phyloP scores from a whole-genome alignment of 92 coral and sea anemone species.

The Ricordea florida region DNA sequence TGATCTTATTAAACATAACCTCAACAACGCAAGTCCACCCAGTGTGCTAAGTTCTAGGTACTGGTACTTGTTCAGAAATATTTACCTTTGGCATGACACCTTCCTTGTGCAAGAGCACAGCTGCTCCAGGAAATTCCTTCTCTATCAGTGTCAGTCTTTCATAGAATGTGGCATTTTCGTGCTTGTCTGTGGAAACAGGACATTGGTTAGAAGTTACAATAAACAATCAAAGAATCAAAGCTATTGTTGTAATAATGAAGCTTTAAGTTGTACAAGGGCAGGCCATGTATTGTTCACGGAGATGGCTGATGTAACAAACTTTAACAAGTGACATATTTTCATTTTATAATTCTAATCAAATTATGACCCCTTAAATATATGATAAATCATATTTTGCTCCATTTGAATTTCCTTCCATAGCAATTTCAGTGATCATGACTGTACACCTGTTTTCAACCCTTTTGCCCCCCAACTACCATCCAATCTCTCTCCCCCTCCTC shows the following conservation, averaged over 20 bases:
- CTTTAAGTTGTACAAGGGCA: no score
- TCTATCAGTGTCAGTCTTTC: slow-evolving; percentile 71
- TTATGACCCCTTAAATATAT: neutral
- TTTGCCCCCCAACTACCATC: neutral
- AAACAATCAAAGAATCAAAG: neutral
- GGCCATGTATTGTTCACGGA: no score
- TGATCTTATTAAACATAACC: neutral
- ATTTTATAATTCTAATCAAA: neutral
- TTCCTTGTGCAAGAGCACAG: slow-evolving; percentile 60
- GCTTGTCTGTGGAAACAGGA: slow-evolving; percentile 46
- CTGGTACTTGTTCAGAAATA: neutral
- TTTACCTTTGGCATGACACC: slow-evolving; percentile 79
- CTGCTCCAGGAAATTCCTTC: slow-evolving; percentile 83
- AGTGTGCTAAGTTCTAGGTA: neutral
- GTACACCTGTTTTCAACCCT: no score
- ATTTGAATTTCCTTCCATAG: no score
- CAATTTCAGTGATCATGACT: no score
- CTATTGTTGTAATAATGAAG: neutral
- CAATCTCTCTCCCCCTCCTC: slow-evolving; percentile 3
- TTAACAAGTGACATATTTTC: no score
- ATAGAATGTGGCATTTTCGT: slow-evolving; percentile 69
- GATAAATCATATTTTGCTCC: neutral
- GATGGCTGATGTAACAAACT: no score
- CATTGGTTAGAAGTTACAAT: neutral
- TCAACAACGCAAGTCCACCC: neutral